Evolutionary conservation across 2,113 vertebrate genomes (phyloP).

Genomic region (Perca flavescens): DNA sequence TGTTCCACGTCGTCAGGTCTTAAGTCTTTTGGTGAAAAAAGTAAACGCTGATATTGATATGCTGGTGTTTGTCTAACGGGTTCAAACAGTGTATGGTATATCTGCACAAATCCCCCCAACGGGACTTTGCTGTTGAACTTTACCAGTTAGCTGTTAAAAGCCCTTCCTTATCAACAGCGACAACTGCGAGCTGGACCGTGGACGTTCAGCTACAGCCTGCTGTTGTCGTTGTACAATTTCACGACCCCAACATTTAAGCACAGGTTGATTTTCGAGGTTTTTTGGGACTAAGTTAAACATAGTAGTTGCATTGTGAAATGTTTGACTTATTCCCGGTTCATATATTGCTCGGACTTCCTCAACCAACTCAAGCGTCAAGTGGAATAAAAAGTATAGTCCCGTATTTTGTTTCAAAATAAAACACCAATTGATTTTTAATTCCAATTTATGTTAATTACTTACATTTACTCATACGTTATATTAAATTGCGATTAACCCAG

Average conservation of each 20-base stretch:
- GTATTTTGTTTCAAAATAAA: conserved; percentile 57
- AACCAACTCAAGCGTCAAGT: conserved; percentile 18
- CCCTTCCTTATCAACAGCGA: conserved; percentile 51
- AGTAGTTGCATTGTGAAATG: background rate
- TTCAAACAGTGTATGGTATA: background rate
- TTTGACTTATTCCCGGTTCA: conserved; percentile 27
- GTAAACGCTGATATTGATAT: background rate
- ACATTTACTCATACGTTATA: background rate
- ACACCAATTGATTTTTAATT: background rate
- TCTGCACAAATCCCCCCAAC: background rate
- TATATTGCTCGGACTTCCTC: conserved; percentile 55
- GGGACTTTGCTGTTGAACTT: conserved; percentile 37
- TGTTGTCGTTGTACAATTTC: background rate
- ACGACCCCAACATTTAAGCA: accelerated
- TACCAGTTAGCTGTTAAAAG: conserved; percentile 31
- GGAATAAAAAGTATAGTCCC: background rate
- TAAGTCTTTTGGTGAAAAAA: background rate
- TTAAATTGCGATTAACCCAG: background rate
- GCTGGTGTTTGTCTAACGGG: conserved; percentile 1
- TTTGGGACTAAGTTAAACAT: background rate
- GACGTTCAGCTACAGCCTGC: background rate
- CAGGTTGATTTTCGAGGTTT: background rate
- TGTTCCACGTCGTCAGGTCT: background rate
- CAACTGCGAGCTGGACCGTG: conserved; percentile 1
- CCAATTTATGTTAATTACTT: too few species aligned